Evolutionary conservation across 1,140 invertebrate genomes (phyloP).

Genomic region (Drosophila melanogaster): Release_6_plus_ISO1_MT NT_037436.4:15267001-15267500

Average conservation of each 20-base stretch:
- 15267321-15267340: background rate
- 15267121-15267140: constrained; percentile 78
- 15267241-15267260: constrained; percentile 34
- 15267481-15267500: no score
- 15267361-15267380: constrained; percentile 24
- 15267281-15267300: constrained; percentile 61
- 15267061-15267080: constrained; percentile 81
- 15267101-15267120: constrained; percentile 78
- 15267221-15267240: constrained; percentile 65
- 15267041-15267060: constrained; percentile 72
- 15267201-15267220: constrained; percentile 70
- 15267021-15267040: constrained; percentile 43
- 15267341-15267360: background rate
- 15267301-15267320: constrained; percentile 37
- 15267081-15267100: constrained; percentile 80
- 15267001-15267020: constrained; percentile 25
- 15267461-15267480: background rate
- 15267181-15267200: constrained; percentile 46
- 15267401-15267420: constrained; percentile 16
- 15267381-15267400: constrained; percentile 16
- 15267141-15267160: constrained; percentile 50
- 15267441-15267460: background rate
- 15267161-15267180: constrained; percentile 19
- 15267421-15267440: background rate
- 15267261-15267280: constrained; percentile 1